Base-by-base conservation (phyloP, 2,888 invertebrate genomes). In the Philonicus albiceps region DNA sequence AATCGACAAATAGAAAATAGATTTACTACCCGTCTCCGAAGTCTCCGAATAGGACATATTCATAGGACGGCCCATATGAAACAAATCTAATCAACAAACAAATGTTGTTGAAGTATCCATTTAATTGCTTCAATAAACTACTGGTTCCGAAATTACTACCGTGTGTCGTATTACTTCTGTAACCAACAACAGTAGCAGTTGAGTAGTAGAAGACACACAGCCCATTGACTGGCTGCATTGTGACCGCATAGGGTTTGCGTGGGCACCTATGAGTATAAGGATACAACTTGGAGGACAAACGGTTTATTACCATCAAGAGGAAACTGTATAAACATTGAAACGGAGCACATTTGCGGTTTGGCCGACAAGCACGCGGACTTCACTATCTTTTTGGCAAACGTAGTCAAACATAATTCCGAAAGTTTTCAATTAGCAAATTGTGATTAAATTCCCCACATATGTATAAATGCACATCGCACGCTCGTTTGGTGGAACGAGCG, bases 111-210 rank as follows among this genome's bases (percentile, higher is more conserved):
- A 30, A 72, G 73, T 73, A 73, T 84, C n/a, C 72, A 73, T 49
- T 84, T 73, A 73, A 84, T 84, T 84, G 84, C 43, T 84, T 73
- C 73, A 84, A 73, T 84, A 73, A 84, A 84, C 73, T 34, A 72
- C 43, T 30, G 34, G 30, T 16, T 30, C 34, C 19, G n/a, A 72
- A 73, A 84, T 27, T 40, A 73, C 73, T 37, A 7, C 30, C 43
- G 72, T 40, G 5, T 37, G 27, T 84, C 84, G 73, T 84, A 40
- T 43, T 22, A 27, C 40, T 40, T 37, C 73, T 73, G 53, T 37
- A 5, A 27, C 72, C 27, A 37, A 6, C 43, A 78, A 5, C 27
- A 78, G 19, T 31, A 55, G 22, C 55, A 22, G 55, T 22, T 64
- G 11, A 64, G 31, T 3, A 74, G 7, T 73, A 73, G 73, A 30